phyloP scores from a whole-genome alignment of 2,797 vertebrate species.

The Pangasius djambal region DNA sequence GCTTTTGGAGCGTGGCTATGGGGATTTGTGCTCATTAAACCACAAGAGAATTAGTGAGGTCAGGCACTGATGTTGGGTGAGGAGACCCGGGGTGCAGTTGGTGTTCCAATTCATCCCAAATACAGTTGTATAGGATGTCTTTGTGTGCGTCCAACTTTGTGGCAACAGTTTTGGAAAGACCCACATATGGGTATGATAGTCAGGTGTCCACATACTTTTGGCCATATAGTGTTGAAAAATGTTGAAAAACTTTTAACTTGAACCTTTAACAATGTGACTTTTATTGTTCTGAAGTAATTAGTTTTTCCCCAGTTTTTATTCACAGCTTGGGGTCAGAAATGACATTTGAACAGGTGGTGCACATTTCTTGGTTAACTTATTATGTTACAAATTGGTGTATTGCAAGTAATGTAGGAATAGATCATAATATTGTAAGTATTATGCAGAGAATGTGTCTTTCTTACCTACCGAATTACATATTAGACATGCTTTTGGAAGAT shows the following conservation, averaged over 20 bases:
- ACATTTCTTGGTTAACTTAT: background rate
- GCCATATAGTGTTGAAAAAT: background rate
- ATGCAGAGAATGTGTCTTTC: background rate
- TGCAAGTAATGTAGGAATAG: background rate
- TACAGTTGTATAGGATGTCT: background rate
- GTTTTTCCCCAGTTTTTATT: background rate
- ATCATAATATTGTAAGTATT: background rate
- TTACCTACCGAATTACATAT: background rate
- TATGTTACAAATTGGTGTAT: background rate
- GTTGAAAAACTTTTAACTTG: too few relatives aligned
- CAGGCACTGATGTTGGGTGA: background rate
- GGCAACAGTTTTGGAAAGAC: background rate
- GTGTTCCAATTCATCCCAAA: too few relatives aligned
- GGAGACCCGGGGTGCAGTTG: background rate
- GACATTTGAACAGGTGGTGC: background rate
- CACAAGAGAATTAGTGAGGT: background rate
- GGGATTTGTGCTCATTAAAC: background rate
- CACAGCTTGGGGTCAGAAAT: background rate
- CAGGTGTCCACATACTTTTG: conserved; percentile 3
- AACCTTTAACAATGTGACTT: background rate
- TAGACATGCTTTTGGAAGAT: background rate
- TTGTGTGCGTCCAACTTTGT: background rate
- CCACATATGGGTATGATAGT: background rate
- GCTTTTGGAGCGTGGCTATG: background rate
- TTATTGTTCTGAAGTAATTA: background rate